phyloP scores from a whole-genome alignment of 2,797 vertebrate genomes.

The Gambelia wislizenii region DNA sequence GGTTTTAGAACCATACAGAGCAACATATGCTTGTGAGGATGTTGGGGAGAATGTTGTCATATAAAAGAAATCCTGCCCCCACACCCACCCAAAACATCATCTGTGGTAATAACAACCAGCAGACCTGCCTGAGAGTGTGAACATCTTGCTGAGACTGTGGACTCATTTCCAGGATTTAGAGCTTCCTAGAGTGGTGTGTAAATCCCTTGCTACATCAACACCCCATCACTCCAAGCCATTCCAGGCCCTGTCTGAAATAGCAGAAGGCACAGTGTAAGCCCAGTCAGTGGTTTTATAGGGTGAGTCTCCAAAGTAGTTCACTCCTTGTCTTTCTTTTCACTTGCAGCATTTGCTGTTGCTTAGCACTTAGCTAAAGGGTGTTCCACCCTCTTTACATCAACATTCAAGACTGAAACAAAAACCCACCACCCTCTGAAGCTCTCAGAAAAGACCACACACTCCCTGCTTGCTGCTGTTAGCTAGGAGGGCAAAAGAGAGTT shows the following conservation, averaged over 20 bases:
- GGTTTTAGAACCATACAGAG: slow-evolving; percentile 13
- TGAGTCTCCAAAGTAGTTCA: background rate
- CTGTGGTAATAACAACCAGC: background rate
- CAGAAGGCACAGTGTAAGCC: background rate
- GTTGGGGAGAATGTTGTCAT: background rate
- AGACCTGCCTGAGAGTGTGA: background rate
- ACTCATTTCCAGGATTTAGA: background rate
- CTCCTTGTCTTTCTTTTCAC: background rate
- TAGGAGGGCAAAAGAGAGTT: no score
- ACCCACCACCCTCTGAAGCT: background rate
- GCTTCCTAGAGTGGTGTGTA: background rate
- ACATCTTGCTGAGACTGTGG: background rate
- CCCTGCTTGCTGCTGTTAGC: no score
- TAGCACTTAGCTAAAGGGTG: no score
- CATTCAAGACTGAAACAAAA: no score
- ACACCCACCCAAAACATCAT: background rate
- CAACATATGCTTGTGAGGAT: background rate
- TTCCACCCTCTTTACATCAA: no score
- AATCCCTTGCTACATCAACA: no score
- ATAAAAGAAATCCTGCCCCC: background rate
- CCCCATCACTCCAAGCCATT: background rate
- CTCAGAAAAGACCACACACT: no score
- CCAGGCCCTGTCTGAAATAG: background rate
- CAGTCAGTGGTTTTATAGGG: background rate
- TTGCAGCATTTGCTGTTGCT: no score